These are phyloP conservation scores for Kuschelorhynchus macadamiae DNA, from an alignment of 2,888 invertebrate species.

Conservation along the genomic window DNA sequence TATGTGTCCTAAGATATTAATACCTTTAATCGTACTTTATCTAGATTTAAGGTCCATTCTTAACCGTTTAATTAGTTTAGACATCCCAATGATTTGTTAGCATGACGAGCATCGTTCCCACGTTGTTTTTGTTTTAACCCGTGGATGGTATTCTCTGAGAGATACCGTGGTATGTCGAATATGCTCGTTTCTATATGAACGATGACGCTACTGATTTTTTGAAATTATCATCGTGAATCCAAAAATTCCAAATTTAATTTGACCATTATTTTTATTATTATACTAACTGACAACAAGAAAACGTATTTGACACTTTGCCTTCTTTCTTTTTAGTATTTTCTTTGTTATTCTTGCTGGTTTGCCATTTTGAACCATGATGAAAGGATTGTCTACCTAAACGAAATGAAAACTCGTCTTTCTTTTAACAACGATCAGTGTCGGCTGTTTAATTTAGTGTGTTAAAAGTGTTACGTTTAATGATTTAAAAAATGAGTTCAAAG, in stretches of 20 bases:
- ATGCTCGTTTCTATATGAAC: conserved; percentile 22
- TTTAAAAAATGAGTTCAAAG: too few species aligned
- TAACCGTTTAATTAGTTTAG: conserved; percentile 37
- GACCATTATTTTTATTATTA: neutral
- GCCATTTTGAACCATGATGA: too few species aligned
- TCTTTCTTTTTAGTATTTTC: too few species aligned
- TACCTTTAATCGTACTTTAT: conserved; percentile 3
- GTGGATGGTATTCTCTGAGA: conserved; percentile 24
- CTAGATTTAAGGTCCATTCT: neutral
- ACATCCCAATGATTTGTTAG: conserved; percentile 42
- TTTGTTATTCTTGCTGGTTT: too few species aligned
- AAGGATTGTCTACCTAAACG: too few species aligned
- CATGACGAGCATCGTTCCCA: conserved; percentile 35
- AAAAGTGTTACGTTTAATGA: too few species aligned
- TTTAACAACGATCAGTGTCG: too few species aligned
- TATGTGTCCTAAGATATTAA: too few species aligned
- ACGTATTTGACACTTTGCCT: too few species aligned
- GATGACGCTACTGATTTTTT: conserved; percentile 35
- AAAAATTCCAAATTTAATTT: neutral
- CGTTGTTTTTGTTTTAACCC: conserved; percentile 32
- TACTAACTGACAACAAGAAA: too few species aligned
- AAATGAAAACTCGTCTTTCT: too few species aligned
- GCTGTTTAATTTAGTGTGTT: too few species aligned
- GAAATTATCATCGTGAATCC: neutral
- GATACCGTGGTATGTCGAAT: conserved; percentile 28